Evolutionary conservation across 2,113 vertebrate genomes (phyloP), one percentile per base, ranked within the genome.

Genomic region (Mobula hypostoma): DNA sequence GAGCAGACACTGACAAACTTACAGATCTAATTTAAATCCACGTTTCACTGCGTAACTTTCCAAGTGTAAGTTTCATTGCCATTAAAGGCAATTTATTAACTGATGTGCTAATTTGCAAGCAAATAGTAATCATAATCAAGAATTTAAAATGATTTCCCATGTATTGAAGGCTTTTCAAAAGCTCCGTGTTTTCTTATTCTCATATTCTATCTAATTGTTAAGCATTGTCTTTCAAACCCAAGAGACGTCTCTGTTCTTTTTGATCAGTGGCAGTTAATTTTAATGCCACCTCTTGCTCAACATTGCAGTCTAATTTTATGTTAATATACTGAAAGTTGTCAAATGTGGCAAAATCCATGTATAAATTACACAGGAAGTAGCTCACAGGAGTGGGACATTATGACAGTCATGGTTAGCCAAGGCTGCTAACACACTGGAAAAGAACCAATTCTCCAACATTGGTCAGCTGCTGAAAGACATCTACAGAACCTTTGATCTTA

Each of bases 261-360:
- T 95, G 96, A 96, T 97, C 96, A 95, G 96, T 96, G 96, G 96
- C 95, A 94, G 96, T 96, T 97, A 96, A 97, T 97, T 97, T 96
- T 97, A 97, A 97, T 96, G 95, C 96, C 96, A 97, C 97, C 97
- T 96, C 97, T 97, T 97, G 97, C 97, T 97, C 96, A 95, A 96
- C 96, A 96, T 96, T 96, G 96, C 97, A 96, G 97, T 97, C 96
- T 96, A 96, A 97, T 97, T 97, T 97, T 97, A 97, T 97, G 97
- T 97, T 97, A 97, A 98, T 98, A 97, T 96, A 96, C 96, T 96
- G 96, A 97, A 98, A 97, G 97, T 97, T 97, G 97, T 97, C 97
- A 97, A 97, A 97, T 97, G 97, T 98, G 97, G 97, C 97, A 97
- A 97, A 97, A 97, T 95, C 96, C 96, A 97, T 97, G 97, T 97